These are phyloP conservation scores for Apis cerana DNA, from an alignment of 1,140 invertebrate genomes.

Conservation along the genomic window DNA sequence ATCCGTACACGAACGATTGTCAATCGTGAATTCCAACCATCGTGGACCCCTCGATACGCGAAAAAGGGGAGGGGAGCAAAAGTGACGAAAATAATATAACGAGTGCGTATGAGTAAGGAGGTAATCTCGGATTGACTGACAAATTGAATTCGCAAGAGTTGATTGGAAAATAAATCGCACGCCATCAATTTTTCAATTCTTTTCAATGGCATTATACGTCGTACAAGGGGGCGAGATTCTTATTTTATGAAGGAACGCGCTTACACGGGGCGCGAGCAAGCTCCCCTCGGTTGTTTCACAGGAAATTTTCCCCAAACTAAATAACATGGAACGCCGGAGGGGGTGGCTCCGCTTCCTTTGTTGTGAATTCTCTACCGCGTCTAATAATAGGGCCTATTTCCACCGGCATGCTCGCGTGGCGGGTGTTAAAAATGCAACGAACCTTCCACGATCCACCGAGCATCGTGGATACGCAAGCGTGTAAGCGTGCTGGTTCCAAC, in stretches of 20 bases:
- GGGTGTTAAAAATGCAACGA: slow-evolving; percentile 57
- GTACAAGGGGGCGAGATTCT: background rate
- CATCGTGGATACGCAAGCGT: no score
- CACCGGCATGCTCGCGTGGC: slow-evolving; percentile 48
- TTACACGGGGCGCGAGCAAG: background rate
- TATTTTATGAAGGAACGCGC: background rate
- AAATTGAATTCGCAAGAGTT: background rate
- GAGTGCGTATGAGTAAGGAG: no score
- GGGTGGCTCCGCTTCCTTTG: slow-evolving; percentile 56
- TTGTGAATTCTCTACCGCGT: slow-evolving; percentile 61
- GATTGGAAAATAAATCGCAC: background rate
- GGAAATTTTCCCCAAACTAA: slow-evolving; percentile 20
- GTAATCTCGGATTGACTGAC: no score
- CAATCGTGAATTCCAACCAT: slow-evolving; percentile 38
- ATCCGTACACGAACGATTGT: background rate
- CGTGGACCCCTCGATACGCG: background rate
- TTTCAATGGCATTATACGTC: no score
- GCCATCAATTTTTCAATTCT: background rate
- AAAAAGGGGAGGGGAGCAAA: background rate
- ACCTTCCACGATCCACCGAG: background rate
- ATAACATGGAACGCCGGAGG: background rate
- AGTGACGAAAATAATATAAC: background rate
- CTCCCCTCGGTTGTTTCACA: background rate
- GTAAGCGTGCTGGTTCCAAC: no score
- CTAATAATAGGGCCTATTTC: slow-evolving; percentile 65